Percentiles rank a stretch among this genome's conserved stretches.
These are phyloP conservation scores for Wasmannia auropunctata DNA, from an alignment of 1,140 invertebrate species.

Conservation along the genomic window DNA sequence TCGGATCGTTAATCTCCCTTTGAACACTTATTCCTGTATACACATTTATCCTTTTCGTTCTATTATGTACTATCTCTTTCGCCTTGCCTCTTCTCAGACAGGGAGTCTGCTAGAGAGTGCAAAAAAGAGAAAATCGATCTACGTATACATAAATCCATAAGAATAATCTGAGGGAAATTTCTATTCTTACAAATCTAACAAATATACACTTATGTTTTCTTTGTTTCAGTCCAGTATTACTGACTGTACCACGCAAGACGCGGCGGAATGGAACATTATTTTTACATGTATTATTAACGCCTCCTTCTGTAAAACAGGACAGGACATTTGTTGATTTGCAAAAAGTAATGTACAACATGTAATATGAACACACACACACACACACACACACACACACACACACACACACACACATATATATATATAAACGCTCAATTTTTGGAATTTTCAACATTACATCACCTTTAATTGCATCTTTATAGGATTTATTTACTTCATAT, in stretches of 20 bases:
- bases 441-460: not conserved
- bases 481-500: conserved; percentile 85
- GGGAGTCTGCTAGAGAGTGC: too few relatives aligned
- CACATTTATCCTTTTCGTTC: too few relatives aligned
- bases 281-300: conserved; percentile 87
- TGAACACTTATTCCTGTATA: too few relatives aligned
- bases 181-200: not conserved
- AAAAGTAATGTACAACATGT: conserved; percentile 67
- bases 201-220: conserved; percentile 8
- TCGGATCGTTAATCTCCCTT: not conserved
- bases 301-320: conserved; percentile 81
- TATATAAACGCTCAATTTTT: not conserved
- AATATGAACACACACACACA: too few relatives aligned
- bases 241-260: conserved; percentile 90
- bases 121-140: not conserved
- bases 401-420: not conserved
- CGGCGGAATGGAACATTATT: conserved; percentile 92
- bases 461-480: conserved; percentile 69
- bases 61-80: too few relatives aligned
- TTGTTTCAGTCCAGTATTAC: conserved; percentile 86
- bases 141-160: not conserved
- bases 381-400: too few relatives aligned
- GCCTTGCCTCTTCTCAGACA: too few relatives aligned
- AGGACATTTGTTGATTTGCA: conserved; percentile 81
- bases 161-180: not conserved